Percentiles rank a stretch among this genome's conserved stretches.
Evolutionary conservation across 2,888 invertebrate species (phyloP).

Genomic region (Apodemia hepburni): DNA sequence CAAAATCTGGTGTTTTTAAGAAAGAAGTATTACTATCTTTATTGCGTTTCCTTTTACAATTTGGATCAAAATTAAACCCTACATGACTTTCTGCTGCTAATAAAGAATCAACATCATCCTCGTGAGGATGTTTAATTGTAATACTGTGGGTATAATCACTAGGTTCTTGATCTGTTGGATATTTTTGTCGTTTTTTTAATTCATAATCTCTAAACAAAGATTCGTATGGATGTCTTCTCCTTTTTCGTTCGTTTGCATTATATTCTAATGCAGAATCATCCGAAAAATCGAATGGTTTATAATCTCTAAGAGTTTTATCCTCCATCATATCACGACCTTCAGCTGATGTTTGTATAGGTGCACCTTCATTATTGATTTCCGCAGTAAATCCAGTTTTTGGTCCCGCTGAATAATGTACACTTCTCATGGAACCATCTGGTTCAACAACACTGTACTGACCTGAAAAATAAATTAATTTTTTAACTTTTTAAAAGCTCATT

Average conservation of each 20-base stretch:
- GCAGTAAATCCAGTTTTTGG: conserved; percentile 80
- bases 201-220: conserved; percentile 48
- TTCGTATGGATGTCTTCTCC: conserved; percentile 49
- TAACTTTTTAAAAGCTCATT: neutral
- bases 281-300: conserved; percentile 55
- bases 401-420: conserved; percentile 81
- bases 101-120: conserved; percentile 45
- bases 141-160: conserved; percentile 66
- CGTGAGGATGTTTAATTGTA: conserved; percentile 56
- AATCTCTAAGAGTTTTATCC: conserved; percentile 59
- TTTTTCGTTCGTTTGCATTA: conserved; percentile 43
- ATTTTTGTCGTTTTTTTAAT: conserved; percentile 49
- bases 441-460: conserved; percentile 84
- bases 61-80: conserved; percentile 57
- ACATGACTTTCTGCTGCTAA: conserved; percentile 56
- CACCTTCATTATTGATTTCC: conserved; percentile 75
- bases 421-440: conserved; percentile 82
- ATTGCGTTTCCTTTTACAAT: conserved; percentile 64
- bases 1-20: conserved; percentile 48
- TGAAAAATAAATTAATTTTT: conserved; percentile 37
- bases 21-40: conserved; percentile 44
- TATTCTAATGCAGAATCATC: conserved; percentile 56
- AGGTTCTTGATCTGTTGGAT: conserved; percentile 53
- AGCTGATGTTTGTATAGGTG: conserved; percentile 31
- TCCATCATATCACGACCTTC: conserved; percentile 38